These are phyloP conservation scores for Pocillopora meandrina DNA, from an alignment of 92 coral and sea anemone genomes.

Conservation along the genomic window DNA sequence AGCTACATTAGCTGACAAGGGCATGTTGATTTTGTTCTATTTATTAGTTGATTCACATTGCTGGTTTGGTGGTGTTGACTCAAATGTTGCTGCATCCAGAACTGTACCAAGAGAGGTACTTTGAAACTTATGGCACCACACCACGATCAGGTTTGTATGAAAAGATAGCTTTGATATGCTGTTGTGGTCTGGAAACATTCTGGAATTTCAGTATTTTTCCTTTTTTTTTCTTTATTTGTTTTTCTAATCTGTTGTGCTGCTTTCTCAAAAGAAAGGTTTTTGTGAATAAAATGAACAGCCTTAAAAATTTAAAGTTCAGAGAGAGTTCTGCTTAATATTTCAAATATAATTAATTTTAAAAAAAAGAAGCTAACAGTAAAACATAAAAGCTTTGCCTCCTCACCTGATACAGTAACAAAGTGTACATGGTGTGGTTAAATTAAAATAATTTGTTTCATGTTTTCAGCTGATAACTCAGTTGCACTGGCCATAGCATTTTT, in stretches of 20 bases:
- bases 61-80: constrained; percentile 89
- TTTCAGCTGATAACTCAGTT: constrained; percentile 89
- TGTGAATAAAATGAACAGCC: too few species aligned
- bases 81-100: constrained; percentile 97
- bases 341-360: too few species aligned
- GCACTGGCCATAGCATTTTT: constrained; percentile 94
- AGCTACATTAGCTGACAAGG: background rate
- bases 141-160: constrained; percentile 74
- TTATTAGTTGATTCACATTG: constrained; percentile 88
- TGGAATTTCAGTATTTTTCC: too few species aligned
- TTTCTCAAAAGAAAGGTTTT: too few species aligned
- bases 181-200: too few species aligned
- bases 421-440: background rate
- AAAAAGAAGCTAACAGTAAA: too few species aligned
- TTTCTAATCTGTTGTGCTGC: too few species aligned
- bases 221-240: too few species aligned
- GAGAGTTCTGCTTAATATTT: too few species aligned
- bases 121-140: constrained; percentile 81
- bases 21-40: background rate
- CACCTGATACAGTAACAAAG: background rate
- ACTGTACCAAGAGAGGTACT: constrained; percentile 80
- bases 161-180: too few species aligned
- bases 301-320: too few species aligned
- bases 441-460: background rate
- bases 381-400: too few species aligned